These are phyloP conservation scores for Chirona hameri DNA, from an alignment of 2,888 invertebrate species.

Conservation along the genomic window DNA sequence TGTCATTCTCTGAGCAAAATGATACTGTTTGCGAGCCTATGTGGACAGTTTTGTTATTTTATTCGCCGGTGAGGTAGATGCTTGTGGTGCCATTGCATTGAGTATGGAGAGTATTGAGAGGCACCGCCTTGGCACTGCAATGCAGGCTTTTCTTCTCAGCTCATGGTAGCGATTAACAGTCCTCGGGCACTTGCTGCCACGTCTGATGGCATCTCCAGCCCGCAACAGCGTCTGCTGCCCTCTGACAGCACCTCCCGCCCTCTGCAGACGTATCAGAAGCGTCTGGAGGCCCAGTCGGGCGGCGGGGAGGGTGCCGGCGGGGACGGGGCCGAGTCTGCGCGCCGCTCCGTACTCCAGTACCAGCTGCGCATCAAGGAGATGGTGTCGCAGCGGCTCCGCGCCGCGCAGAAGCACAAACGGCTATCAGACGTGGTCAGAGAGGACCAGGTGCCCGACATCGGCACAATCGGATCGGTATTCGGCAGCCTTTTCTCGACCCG, in stretches of 20 bases:
- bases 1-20: no score
- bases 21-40: no score
- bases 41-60: no score
- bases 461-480: constrained; percentile 52
- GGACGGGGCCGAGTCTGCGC: constrained; percentile 48
- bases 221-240: no score
- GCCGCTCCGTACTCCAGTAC: constrained; percentile 44
- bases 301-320: constrained; percentile 33
- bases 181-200: no score
- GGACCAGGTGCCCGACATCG: constrained; percentile 72
- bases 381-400: neutral
- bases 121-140: no score
- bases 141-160: no score
- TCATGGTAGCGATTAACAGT: no score
- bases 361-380: constrained; percentile 6
- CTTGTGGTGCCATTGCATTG: no score
- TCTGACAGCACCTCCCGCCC: neutral
- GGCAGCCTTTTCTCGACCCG: constrained; percentile 54
- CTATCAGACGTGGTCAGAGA: constrained; percentile 71
- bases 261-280: constrained; percentile 43
- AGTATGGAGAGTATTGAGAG: no score
- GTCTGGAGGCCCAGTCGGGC: constrained; percentile 38
- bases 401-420: constrained; percentile 23
- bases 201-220: no score
- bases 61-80: no score